Conservation (phyloP, 2,113 vertebrate species). For the Tylochromis polylepis region DNA sequence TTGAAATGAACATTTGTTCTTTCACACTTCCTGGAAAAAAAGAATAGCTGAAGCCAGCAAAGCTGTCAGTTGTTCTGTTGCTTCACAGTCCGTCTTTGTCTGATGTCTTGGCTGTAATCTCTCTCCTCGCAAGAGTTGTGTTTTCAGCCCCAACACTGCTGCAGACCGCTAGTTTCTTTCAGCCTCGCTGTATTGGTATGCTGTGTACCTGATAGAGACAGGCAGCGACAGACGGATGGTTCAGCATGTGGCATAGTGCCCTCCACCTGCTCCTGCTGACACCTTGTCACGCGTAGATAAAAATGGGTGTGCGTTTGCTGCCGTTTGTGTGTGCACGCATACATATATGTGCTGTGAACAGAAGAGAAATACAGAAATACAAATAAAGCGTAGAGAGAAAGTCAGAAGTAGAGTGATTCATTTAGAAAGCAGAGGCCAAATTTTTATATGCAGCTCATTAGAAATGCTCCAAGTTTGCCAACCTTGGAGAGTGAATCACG, state of each 20-base stretch:
- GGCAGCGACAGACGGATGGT: slow-evolving; percentile 58
- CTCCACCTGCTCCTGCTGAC: slow-evolving; percentile 57
- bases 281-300: slow-evolving; percentile 34
- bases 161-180: background rate
- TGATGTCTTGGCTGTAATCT: slow-evolving; percentile 3
- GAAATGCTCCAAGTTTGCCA: background rate
- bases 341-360: background rate
- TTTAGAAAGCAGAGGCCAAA: background rate
- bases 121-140: background rate
- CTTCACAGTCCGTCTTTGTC: slow-evolving; percentile 22
- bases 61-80: slow-evolving; percentile 18
- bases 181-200: slow-evolving; percentile 3
- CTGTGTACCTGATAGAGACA: slow-evolving; percentile 27
- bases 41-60: background rate
- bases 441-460: background rate
- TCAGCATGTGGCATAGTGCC: slow-evolving; percentile 51
- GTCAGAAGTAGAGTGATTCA: background rate
- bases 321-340: background rate
- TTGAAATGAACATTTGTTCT: slow-evolving; percentile 17
- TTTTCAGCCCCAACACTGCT: background rate
- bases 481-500: background rate
- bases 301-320: background rate
- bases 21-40: background rate
- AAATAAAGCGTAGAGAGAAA: background rate
- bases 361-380: background rate